Evolutionary conservation across 1,140 invertebrate species (phyloP), one percentile per base, ranked within the genome.

Genomic region (Calliphora vicina): DNA sequence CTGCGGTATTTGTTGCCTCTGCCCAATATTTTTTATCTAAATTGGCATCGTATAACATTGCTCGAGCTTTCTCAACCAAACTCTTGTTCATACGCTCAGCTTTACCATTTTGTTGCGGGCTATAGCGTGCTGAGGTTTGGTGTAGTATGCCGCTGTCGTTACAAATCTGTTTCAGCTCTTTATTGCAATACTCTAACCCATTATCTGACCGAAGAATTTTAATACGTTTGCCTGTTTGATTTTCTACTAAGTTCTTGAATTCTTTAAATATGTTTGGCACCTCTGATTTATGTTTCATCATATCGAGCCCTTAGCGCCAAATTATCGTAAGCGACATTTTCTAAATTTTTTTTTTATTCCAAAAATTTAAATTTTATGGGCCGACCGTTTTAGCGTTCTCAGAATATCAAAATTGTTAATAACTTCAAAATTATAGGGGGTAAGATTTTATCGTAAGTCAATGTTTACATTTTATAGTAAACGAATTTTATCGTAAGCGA

Each of bases 21-120:
- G 89, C 90, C 92, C 92, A 93, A 74, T 91, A 87, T 9, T 82
- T 42, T 67, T 88, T 86, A 23, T 87, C 85, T 20, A 92, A 82
- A 57, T 90, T 83, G 20, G 87, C 86, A 10, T 86, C 84, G 13
- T 86, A 50, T 35, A 89, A 35, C 81, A 87, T 82, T 78, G 83
- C 84, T 35, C 86, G 84, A 8, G 84, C 82, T 72, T 82, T 84
- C 50, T 88, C 87, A 23, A 86, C 50, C 23, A 88, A 82, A 29
- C 88, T 88, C 76, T 87, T 35, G 43, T 86, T 86, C 61, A 84
- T 83, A 57, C 87, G 20, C 84, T 91, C 88, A 10, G 83, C 73
- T 13, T 86, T 72, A 12, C 89, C 88, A 85, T 91, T 90, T 83
- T 87, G 85, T 83, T 91, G 71, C 8, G 88, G 87, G 35, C 85